Percentiles rank a stretch among this genome's conserved stretches.
phyloP scores from a whole-genome alignment of 2,797 vertebrate genomes.

The Parambassis ranga region DNA sequence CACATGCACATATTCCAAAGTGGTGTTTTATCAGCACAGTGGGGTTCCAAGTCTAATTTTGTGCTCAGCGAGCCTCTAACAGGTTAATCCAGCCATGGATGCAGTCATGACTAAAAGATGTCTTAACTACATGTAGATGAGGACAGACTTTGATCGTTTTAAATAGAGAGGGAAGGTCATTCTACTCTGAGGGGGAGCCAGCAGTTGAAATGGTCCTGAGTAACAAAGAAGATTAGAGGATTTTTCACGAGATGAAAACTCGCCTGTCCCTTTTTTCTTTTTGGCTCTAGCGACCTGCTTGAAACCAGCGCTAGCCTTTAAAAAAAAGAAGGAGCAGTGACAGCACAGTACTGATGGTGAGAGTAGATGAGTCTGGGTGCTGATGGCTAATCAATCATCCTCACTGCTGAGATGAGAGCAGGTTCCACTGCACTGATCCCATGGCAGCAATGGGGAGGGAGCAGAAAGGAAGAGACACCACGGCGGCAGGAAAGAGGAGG shows the following conservation, averaged over 20 bases:
- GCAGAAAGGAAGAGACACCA: constrained; percentile 4
- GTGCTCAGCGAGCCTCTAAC: not conserved
- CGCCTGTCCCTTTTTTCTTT: constrained; percentile 16
- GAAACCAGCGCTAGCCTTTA: constrained; percentile 3
- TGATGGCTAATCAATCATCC: constrained; percentile 65
- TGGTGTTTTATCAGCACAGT: not conserved
- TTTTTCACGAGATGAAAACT: constrained; percentile 14
- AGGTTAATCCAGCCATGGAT: not conserved
- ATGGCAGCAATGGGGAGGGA: constrained; percentile 7
- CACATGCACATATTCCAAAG: not conserved
- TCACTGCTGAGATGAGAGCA: constrained; percentile 43
- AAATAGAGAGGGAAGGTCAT: constrained; percentile 9
- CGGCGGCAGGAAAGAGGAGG: constrained; percentile 19
- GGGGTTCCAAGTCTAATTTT: not conserved
- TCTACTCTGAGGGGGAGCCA: not conserved
- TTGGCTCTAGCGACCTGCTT: not conserved
- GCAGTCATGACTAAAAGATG: constrained; percentile 14
- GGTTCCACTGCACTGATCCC: constrained; percentile 58
- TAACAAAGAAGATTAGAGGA: constrained; percentile 15
- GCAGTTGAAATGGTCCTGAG: not conserved
- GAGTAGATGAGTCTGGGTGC: constrained; percentile 28
- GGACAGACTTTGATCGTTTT: constrained; percentile 5
- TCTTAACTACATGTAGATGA: constrained; percentile 1
- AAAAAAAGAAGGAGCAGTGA: not conserved
- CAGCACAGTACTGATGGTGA: not conserved